These are phyloP conservation scores for Nephila pilipes DNA, from an alignment of 1,140 invertebrate species.

Conservation along the genomic window DNA sequence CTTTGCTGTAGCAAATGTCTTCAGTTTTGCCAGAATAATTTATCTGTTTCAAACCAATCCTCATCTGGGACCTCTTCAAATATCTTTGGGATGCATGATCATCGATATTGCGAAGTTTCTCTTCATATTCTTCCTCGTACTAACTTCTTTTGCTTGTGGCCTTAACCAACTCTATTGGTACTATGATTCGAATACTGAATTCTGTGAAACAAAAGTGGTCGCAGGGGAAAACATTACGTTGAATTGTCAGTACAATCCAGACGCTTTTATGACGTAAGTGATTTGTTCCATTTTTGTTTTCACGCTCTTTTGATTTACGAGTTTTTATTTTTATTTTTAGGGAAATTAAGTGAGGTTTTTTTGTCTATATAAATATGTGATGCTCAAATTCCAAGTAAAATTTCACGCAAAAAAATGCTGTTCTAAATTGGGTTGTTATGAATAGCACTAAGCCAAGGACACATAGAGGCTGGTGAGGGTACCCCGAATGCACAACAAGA, in stretches of 20 bases:
- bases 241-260: constrained; percentile 78
- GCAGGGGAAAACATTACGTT: constrained; percentile 78
- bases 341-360: no score
- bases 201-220: constrained; percentile 77
- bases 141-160: constrained; percentile 83
- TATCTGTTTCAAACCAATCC: constrained; percentile 83
- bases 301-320: no score
- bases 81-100: constrained; percentile 84
- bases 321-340: no score
- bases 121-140: constrained; percentile 83
- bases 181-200: constrained; percentile 78
- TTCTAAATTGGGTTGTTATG: no score
- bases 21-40: constrained; percentile 80
- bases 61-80: constrained; percentile 83
- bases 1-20: constrained; percentile 81
- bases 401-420: no score
- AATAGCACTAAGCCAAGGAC: no score
- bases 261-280: constrained; percentile 80
- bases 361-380: no score
- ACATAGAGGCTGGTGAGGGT: no score
- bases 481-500: no score
- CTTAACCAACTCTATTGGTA: constrained; percentile 83
- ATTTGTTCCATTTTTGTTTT: no score
- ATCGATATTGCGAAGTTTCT: constrained; percentile 84
- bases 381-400: no score